Evolutionary conservation across 2,113 vertebrate species (phyloP).

Genomic region (Sylvia atricapilla): DNA sequence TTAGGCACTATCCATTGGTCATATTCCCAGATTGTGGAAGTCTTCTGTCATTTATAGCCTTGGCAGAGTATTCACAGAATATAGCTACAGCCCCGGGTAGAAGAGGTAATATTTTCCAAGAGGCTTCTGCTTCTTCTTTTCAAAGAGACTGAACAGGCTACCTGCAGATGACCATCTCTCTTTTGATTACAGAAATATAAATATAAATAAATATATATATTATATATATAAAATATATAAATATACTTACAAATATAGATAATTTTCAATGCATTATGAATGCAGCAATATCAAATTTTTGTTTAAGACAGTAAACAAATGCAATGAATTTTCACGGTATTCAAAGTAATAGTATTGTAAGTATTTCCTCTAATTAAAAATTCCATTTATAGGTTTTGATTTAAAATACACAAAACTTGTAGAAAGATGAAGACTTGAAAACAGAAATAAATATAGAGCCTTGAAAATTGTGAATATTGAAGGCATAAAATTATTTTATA

Average conservation of each 20-base stretch:
- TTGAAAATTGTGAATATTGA: not conserved
- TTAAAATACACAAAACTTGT: not conserved
- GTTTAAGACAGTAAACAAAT: not conserved
- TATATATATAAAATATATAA: no score
- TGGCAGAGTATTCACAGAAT: not conserved
- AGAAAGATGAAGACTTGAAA: not conserved
- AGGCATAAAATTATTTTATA: conserved; percentile 12
- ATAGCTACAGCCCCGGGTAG: not conserved
- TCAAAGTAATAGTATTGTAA: not conserved
- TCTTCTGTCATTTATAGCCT: not conserved
- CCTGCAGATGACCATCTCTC: not conserved
- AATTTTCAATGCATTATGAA: not conserved
- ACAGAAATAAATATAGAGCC: not conserved
- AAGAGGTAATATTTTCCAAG: not conserved
- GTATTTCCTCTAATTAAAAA: not conserved
- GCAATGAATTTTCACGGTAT: not conserved
- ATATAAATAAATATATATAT: not conserved
- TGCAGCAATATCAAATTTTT: not conserved
- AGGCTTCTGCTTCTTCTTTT: not conserved
- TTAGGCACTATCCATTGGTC: not conserved
- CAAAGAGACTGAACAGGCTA: not conserved
- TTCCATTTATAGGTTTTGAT: not conserved
- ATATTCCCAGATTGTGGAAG: not conserved
- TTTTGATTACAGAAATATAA: not conserved
- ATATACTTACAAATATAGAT: not conserved